Evolutionary conservation across 2,888 invertebrate genomes (phyloP).

Genomic region (Pachycephus smyrnensis): DNA sequence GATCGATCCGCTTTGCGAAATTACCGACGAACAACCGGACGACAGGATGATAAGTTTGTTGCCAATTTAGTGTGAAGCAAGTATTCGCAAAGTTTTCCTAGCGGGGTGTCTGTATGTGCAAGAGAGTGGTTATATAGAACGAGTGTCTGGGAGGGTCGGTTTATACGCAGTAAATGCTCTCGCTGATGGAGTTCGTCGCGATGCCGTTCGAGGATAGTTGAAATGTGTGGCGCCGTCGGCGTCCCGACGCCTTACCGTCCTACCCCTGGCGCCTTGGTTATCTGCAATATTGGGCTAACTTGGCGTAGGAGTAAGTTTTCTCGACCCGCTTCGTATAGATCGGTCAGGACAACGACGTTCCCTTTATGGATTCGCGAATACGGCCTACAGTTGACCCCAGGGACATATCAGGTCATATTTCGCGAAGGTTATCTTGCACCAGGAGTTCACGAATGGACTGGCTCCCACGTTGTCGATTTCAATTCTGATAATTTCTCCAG

Average conservation of each 20-base stretch:
- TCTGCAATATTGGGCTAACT: constrained; percentile 10
- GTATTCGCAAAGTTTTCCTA: neutral
- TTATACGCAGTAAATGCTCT: neutral
- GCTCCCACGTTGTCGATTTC: neutral
- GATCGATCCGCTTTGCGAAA: neutral
- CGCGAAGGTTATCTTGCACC: neutral
- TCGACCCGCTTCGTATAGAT: neutral
- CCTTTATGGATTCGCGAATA: neutral
- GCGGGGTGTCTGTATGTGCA: neutral
- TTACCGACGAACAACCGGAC: neutral
- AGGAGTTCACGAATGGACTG: neutral
- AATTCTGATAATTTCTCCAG: neutral
- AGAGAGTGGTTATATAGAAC: neutral
- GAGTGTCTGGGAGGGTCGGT: neutral
- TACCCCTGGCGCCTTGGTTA: constrained; percentile 2
- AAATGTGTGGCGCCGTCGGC: constrained; percentile 13
- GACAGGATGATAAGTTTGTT: neutral
- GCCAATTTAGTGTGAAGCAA: neutral
- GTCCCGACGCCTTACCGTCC: neutral
- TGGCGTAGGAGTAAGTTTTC: neutral
- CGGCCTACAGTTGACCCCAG: neutral
- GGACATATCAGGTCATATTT: neutral
- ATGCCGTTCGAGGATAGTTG: neutral
- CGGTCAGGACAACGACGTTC: neutral
- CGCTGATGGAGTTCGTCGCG: constrained; percentile 9